phyloP scores from a whole-genome alignment of 2,888 invertebrate genomes.

The Pycnomerus fuliginosus region DNA sequence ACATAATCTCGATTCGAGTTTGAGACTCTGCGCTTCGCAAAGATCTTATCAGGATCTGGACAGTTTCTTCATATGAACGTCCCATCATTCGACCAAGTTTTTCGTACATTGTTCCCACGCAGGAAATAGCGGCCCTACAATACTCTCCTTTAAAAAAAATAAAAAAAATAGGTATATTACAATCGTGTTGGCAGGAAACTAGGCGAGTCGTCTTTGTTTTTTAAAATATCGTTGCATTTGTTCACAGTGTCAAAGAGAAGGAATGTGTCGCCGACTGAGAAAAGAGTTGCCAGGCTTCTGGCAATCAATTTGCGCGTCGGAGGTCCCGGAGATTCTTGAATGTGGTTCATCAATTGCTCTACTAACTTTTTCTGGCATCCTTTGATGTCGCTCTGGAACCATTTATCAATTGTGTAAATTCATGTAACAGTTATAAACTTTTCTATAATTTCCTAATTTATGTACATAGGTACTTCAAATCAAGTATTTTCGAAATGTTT shows the following conservation, averaged over 20 bases:
- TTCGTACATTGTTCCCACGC: constrained; percentile 96
- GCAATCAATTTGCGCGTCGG: constrained; percentile 91
- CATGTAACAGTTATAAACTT: no score
- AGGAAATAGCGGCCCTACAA: constrained; percentile 90
- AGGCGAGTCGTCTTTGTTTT: constrained; percentile 96
- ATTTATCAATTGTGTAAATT: no score
- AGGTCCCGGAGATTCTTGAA: constrained; percentile 89
- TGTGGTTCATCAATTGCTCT: constrained; percentile 86
- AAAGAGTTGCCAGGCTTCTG: constrained; percentile 87
- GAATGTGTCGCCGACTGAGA: constrained; percentile 97
- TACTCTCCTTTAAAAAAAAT: neutral
- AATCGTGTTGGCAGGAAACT: constrained; percentile 91
- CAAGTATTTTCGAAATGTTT: constrained; percentile 16
- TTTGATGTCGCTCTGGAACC: constrained; percentile 93
- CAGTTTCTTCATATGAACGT: constrained; percentile 96
- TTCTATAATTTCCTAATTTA: no score
- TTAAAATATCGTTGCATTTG: constrained; percentile 95
- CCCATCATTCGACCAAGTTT: constrained; percentile 99
- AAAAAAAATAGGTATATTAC: constrained; percentile 58
- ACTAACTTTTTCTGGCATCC: constrained; percentile 94
- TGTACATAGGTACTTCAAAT: no score
- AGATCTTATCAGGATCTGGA: constrained; percentile 86
- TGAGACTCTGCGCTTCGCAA: constrained; percentile 94
- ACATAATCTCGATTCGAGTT: constrained; percentile 94
- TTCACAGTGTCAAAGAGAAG: constrained; percentile 96